Evolutionary conservation across 2,888 invertebrate genomes (phyloP).

Genomic region (Syrista parreyssii): DNA sequence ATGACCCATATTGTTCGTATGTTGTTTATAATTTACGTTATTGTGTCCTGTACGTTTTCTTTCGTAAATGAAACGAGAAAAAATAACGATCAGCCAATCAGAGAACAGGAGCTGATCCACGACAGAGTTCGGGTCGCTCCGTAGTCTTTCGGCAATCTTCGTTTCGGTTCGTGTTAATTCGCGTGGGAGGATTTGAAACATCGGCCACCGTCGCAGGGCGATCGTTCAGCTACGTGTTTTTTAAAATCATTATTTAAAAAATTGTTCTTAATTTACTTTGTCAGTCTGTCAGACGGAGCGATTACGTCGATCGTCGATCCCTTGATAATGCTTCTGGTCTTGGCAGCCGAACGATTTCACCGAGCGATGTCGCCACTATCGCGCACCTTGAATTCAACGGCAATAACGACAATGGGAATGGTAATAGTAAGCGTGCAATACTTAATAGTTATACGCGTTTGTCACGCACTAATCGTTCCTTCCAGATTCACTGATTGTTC

Average conservation of each 20-base stretch:
- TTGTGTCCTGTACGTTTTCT: neutral
- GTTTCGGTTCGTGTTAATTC: neutral
- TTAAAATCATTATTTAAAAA: neutral
- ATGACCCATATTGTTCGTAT: neutral
- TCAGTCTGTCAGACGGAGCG: neutral
- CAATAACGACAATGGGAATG: neutral
- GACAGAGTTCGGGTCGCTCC: neutral
- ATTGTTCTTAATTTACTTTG: neutral
- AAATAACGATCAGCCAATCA: neutral
- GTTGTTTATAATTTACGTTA: neutral
- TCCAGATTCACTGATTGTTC: neutral
- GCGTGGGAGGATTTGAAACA: neutral
- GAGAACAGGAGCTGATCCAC: neutral
- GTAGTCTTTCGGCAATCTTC: neutral
- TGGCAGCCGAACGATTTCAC: neutral
- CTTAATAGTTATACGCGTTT: neutral
- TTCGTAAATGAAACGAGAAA: neutral
- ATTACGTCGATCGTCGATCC: constrained; percentile 21
- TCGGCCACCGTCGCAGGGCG: neutral
- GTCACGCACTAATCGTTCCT: neutral
- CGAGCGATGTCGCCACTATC: neutral
- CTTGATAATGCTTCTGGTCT: neutral
- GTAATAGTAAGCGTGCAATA: neutral
- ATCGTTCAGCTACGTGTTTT: neutral
- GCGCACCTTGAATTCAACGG: neutral